A percentile compares a stretch with the other conserved stretches of the same genome.
Evolutionary conservation across 2,888 invertebrate genomes (phyloP).

Genomic region (Latrodectus hesperus): DNA sequence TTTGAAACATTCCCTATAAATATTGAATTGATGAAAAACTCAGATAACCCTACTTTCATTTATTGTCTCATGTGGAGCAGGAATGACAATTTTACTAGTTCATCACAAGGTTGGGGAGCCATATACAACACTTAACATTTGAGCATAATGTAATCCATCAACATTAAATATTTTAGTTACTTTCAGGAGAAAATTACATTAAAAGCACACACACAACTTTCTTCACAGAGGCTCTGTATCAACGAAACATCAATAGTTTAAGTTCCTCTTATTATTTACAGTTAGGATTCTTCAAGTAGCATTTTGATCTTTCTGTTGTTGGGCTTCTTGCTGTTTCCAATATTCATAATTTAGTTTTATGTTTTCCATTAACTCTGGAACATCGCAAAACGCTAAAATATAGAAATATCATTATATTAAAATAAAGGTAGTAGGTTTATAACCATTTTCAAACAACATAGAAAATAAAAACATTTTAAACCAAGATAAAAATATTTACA

Average conservation of each 20-base stretch:
- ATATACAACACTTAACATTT: slow-evolving; percentile 39
- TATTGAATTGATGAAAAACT: too few relatives aligned
- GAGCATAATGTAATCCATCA: slow-evolving; percentile 42
- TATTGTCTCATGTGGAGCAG: too few relatives aligned
- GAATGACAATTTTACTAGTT: not conserved
- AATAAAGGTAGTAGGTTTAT: not conserved
- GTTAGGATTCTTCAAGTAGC: slow-evolving; percentile 24
- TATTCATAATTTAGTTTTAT: slow-evolving; percentile 90
- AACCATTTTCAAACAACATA: not conserved
- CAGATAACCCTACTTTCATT: too few relatives aligned
- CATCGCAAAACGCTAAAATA: slow-evolving; percentile 87
- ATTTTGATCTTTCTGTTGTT: slow-evolving; percentile 28
- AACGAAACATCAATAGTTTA: not conserved
- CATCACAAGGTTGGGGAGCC: slow-evolving; percentile 23
- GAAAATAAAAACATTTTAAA: not conserved
- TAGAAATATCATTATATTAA: not conserved
- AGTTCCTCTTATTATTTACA: not conserved
- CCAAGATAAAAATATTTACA: not conserved
- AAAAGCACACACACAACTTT: slow-evolving; percentile 14
- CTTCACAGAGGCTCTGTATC: not conserved
- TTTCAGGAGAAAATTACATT: slow-evolving; percentile 27
- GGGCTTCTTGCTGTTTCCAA: slow-evolving; percentile 84
- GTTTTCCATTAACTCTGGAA: slow-evolving; percentile 90
- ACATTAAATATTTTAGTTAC: slow-evolving; percentile 21
- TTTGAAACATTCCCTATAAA: too few relatives aligned